Evolutionary conservation across 2,797 vertebrate genomes (phyloP), one percentile per base, ranked within the genome.

Genomic region (Rhynchotus rufescens): DNA sequence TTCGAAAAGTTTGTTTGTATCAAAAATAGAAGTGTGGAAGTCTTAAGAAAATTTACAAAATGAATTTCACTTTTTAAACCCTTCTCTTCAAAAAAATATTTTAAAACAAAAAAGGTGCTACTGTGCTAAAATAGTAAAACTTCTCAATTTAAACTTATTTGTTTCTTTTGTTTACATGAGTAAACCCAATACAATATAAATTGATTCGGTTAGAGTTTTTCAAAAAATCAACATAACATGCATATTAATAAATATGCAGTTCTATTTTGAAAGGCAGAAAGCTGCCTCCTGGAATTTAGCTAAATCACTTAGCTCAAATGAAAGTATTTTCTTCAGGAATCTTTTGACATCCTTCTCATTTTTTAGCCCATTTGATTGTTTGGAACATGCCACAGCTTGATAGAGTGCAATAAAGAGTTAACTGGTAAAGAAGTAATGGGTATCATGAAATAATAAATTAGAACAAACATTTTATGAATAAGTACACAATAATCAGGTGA

Each of bases 391-490:
- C 78, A 69, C 65, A 75, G 49, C 26, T 91, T 80, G 78, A 91
- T 84, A 68, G 11, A 88, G 15, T 51, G 84, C 89, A 94, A 59
- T 72, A 44, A 80, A 86, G 30, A 61, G 52, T 82, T 88, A 64
- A 44, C 22, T 47, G 84, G 26, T 82, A 72, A 86, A 91, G 79
- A 88, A 86, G 45, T 45, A 54, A 57, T 88, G 45, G 65, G 61
- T 92, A 91, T 77, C 62, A 90, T 90, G 84, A 84, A 90, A 88
- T 82, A 93, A 80, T 83, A 93, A 93, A 89, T 94, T 61, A 83
- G 65, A 93, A 60, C 36, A 94, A 94, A 92, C 28, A 65, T 84
- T 86, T 95, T 82, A 78, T 91, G 78, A 90, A 40, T 72, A 93
- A 86, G 21, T 62, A 34, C 51, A 80, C 42, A 86, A 82, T 80